Conservation (phyloP, 2,888 invertebrate species). For the Diaprepes abbreviatus region DNA sequence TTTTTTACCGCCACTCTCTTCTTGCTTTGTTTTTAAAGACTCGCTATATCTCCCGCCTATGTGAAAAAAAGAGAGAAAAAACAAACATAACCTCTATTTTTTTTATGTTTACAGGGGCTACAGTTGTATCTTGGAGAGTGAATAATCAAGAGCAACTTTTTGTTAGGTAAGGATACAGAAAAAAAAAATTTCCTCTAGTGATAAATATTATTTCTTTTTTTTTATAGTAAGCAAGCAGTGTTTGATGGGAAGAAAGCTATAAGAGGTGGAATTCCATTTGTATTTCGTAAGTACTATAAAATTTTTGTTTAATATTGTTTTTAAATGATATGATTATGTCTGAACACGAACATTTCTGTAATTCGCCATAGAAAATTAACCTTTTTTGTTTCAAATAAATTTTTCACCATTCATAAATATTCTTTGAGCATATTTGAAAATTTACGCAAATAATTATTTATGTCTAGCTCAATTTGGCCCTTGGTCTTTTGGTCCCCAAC, state of each 20-base stretch:
- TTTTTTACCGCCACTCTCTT: conserved; percentile 39
- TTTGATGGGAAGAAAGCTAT: conserved; percentile 97
- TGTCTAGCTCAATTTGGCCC: conserved; percentile 94
- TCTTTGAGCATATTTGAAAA: too few species aligned
- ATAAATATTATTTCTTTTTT: conserved; percentile 19
- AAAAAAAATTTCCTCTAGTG: background rate
- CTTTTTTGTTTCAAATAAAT: too few species aligned
- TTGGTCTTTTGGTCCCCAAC: conserved; percentile 95
- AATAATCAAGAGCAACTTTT: conserved; percentile 97
- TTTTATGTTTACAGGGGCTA: conserved; percentile 81
- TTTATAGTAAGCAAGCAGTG: conserved; percentile 90
- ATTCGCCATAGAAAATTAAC: too few species aligned
- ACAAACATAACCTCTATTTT: conserved; percentile 60
- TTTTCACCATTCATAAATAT: too few species aligned
- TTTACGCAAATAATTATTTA: too few species aligned
- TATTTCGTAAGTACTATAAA: conserved; percentile 90
- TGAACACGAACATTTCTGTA: too few species aligned
- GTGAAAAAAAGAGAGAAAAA: conserved; percentile 52
- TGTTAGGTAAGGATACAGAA: conserved; percentile 81
- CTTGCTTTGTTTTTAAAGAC: conserved; percentile 25
- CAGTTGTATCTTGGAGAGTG: conserved; percentile 96
- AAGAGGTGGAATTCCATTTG: conserved; percentile 95
- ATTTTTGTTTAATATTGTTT: background rate
- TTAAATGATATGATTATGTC: too few species aligned
- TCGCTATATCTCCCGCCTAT: background rate